Evolutionary conservation across 2,888 invertebrate species (phyloP).

Genomic region (Rhagonycha lutea): DNA sequence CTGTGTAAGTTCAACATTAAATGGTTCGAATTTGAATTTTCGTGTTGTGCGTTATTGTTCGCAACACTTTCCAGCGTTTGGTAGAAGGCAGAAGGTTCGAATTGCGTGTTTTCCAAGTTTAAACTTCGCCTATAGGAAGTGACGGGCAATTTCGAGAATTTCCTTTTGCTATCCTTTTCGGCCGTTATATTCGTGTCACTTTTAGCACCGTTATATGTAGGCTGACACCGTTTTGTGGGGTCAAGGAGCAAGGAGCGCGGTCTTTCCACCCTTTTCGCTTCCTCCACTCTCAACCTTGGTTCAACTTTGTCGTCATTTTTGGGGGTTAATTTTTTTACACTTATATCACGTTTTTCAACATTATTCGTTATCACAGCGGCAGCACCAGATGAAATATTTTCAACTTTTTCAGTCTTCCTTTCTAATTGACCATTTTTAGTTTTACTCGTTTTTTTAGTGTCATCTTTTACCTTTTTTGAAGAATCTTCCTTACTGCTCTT

Average conservation of each 20-base stretch:
- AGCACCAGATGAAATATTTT: slow-evolving; percentile 22
- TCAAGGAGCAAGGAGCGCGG: slow-evolving; percentile 62
- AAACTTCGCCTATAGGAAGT: slow-evolving; percentile 50
- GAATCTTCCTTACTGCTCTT: slow-evolving; percentile 37
- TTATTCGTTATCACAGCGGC: slow-evolving; percentile 34
- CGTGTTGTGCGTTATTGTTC: neutral
- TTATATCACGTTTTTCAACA: slow-evolving; percentile 30
- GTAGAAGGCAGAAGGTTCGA: slow-evolving; percentile 39
- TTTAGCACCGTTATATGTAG: slow-evolving; percentile 54
- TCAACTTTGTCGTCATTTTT: neutral
- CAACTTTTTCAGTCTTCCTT: slow-evolving; percentile 30
- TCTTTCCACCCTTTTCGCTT: slow-evolving; percentile 56
- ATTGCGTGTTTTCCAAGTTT: slow-evolving; percentile 45
- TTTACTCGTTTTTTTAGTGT: slow-evolving; percentile 35
- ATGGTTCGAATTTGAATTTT: slow-evolving; percentile 53
- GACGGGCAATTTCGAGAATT: slow-evolving; percentile 49
- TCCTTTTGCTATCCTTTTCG: slow-evolving; percentile 39
- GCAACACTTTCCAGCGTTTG: slow-evolving; percentile 23
- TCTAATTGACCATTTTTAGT: slow-evolving; percentile 25
- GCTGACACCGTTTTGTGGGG: slow-evolving; percentile 59
- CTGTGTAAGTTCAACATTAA: slow-evolving; percentile 66
- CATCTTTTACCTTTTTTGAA: slow-evolving; percentile 37
- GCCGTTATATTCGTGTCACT: slow-evolving; percentile 51
- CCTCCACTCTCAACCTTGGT: slow-evolving; percentile 8
- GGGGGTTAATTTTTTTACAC: slow-evolving; percentile 34